These are phyloP conservation scores for Pogonomyrmex californicus DNA, from an alignment of 1,140 invertebrate species.

Conservation along the genomic window DNA sequence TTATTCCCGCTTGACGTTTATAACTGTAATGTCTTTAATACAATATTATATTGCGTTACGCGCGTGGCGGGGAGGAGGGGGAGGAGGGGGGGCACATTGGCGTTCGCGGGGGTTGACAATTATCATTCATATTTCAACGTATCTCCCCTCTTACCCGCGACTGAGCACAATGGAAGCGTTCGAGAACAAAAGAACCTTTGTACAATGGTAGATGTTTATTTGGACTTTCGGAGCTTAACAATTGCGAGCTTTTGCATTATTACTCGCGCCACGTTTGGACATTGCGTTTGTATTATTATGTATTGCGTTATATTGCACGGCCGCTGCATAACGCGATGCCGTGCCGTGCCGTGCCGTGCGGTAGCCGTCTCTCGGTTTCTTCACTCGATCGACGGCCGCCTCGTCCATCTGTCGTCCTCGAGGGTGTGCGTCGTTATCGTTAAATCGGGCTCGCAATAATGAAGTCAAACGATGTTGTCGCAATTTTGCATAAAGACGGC, in stretches of 20 bases:
- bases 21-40: conserved; percentile 27
- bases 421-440: conserved; percentile 1
- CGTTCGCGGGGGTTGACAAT: conserved; percentile 25
- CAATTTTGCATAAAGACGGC: conserved; percentile 69
- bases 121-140: conserved; percentile 53
- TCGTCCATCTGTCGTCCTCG: conserved; percentile 2
- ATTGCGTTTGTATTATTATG: conserved; percentile 12
- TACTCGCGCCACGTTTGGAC: conserved; percentile 10
- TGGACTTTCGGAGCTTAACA: conserved; percentile 30
- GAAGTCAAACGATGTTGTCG: conserved; percentile 71
- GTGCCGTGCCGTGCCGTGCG: background rate
- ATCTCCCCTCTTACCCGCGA: background rate
- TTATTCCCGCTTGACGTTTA: conserved; percentile 32
- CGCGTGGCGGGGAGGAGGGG: too few species aligned
- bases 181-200: conserved; percentile 46
- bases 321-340: background rate
- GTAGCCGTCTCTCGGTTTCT: background rate
- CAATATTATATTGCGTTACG: background rate
- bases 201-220: conserved; percentile 55
- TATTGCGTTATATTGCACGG: background rate
- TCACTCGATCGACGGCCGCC: background rate
- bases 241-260: conserved; percentile 35
- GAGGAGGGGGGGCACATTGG: background rate
- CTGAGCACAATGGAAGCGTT: conserved; percentile 25
- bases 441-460: conserved; percentile 60